Evolutionary conservation across 2,888 invertebrate species (phyloP), one percentile per base, ranked within the genome.

Genomic region (Drosophila pseudotakahashii): DNA sequence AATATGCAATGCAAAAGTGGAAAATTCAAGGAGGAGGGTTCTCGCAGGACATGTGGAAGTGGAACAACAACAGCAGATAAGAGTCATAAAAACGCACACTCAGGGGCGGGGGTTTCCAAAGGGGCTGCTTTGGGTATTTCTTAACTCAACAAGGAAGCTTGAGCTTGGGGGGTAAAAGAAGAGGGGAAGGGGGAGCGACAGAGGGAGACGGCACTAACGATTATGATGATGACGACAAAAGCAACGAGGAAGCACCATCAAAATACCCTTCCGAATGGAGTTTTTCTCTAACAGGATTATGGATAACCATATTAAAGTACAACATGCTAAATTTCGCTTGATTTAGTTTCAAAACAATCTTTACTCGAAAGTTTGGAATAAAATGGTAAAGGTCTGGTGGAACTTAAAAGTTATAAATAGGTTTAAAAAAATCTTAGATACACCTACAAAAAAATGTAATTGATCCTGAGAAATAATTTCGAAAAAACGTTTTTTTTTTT

Each of bases 81-180:
- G 85, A 87, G 82, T 71, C 82, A 84, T 84, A 84, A 82, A 81
- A 81, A 84, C 78, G 50, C 73, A 70, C 78, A 78, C 79, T 50
- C 55, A 57, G 32, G 44, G 26, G 50, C 13, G 14, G 53, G 30
- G 39, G 26, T 1, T 14, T 6, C 11, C 11, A 14, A 32, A 3
- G 51, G 16, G 41, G 23, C 23, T 59, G 44, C 60, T 39, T n/a
- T 61, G 61, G 67, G 48, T 44, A 19, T 51, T 68, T 16, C 71
- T 70, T 52, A 52, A 52, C 42, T 50, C 48, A 67, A 44, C 67
- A 50, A 69, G 51, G 69, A 52, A n/a, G n/a, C n/a, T n/a, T n/a
- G n/a, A n/a, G n/a, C n/a, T n/a, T n/a, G n/a, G n/a, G n/a, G n/a
- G n/a, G n/a, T n/a, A n/a, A n/a, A 19, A 19, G 41, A 19, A 19